Percentiles rank a stretch among this genome's conserved stretches.
These are phyloP conservation scores for Lipophrys pholis DNA, from an alignment of 2,113 vertebrate genomes.

Conservation along the genomic window DNA sequence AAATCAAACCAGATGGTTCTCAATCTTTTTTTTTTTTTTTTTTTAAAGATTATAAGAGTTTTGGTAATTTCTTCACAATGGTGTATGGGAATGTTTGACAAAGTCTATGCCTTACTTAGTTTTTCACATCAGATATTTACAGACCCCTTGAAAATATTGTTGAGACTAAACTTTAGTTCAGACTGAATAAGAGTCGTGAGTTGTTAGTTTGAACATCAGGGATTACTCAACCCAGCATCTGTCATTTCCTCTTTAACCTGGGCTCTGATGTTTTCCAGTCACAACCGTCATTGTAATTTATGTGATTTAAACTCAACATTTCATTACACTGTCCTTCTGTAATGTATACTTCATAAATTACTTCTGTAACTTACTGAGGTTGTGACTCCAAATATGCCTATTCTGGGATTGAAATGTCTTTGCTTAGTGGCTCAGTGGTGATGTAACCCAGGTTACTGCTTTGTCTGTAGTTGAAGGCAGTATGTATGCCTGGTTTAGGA, in stretches of 20 bases:
- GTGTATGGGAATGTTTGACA: no score
- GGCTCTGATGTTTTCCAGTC: neutral
- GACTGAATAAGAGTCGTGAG: no score
- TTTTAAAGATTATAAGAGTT: no score
- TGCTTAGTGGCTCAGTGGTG: constrained; percentile 32
- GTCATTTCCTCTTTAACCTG: neutral
- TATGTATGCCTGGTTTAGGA: constrained; percentile 18
- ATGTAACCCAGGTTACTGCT: constrained; percentile 44
- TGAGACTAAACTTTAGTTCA: no score
- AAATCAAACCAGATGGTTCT: no score
- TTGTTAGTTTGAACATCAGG: neutral
- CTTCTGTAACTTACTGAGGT: constrained; percentile 10
- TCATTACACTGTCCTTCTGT: neutral
- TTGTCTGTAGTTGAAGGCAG: constrained; percentile 36
- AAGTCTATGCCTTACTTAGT: no score
- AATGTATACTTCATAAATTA: neutral
- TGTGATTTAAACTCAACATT: constrained; percentile 11
- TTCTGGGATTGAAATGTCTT: constrained; percentile 36
- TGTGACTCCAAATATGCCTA: constrained; percentile 29
- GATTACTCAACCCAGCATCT: neutral
- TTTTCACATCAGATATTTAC: neutral
- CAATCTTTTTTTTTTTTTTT: no score
- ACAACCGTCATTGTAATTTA: neutral
- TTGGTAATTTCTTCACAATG: no score
- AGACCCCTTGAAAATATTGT: neutral